Evolutionary conservation across 2,888 invertebrate genomes (phyloP).

Genomic region (Nephrotoma flavescens): DNA sequence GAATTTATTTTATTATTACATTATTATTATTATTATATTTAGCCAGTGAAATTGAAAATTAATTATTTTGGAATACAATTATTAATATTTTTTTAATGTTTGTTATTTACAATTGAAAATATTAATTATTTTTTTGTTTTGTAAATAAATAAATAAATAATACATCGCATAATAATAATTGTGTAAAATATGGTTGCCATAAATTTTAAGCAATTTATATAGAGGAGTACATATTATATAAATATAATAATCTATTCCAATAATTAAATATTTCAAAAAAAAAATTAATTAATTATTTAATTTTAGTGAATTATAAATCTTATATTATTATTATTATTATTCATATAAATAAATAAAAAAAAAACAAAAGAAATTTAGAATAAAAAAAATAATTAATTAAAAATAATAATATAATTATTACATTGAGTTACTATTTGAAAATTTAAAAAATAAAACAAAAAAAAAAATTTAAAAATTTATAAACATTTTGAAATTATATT

Average conservation of each 20-base stretch:
- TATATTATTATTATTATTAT: neutral
- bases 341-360: neutral
- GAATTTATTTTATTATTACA: neutral
- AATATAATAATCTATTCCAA: neutral
- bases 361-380: neutral
- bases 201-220: neutral
- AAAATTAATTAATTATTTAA: slow-evolving; percentile 2
- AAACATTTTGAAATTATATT: slow-evolving; percentile 7
- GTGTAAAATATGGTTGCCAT: neutral
- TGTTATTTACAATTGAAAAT: neutral
- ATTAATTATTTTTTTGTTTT: neutral
- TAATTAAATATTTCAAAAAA: neutral
- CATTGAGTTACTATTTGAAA: slow-evolving; percentile 15
- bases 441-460: slow-evolving; percentile 5
- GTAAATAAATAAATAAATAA: neutral
- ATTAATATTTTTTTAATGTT: neutral
- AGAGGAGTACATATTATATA: neutral
- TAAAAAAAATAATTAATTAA: slow-evolving; percentile 12
- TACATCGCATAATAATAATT: neutral
- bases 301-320: slow-evolving; percentile 3
- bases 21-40: neutral
- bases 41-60: neutral
- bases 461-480: slow-evolving; percentile 12
- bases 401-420: slow-evolving; percentile 15
- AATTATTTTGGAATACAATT: neutral